A percentile compares a stretch with the other conserved stretches of the same genome.
Evolutionary conservation across 2,113 vertebrate species (phyloP).

Genomic region (Vulpes vulpes): DNA sequence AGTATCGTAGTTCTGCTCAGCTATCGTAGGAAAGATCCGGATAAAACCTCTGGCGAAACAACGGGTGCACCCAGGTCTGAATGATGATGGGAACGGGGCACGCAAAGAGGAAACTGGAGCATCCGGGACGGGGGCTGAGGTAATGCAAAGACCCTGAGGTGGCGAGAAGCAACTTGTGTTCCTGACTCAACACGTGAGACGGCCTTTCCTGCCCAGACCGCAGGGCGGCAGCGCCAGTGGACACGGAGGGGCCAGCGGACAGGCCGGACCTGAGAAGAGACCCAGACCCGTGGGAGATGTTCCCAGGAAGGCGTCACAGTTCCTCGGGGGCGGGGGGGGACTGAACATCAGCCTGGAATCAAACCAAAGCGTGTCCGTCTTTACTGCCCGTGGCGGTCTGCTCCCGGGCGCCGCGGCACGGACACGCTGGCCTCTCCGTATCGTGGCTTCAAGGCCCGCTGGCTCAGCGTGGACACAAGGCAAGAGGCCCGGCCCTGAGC

Average conservation of each 20-base stretch:
- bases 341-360: background rate
- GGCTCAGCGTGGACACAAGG: background rate
- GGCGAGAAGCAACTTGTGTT: background rate
- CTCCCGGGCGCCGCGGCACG: background rate
- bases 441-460: background rate
- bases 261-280: background rate
- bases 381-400: background rate
- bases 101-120: background rate
- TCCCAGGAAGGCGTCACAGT: background rate
- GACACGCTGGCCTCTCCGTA: background rate
- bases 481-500: background rate
- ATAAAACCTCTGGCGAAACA: background rate
- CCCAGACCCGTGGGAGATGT: background rate
- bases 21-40: background rate
- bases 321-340: background rate
- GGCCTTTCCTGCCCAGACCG: background rate
- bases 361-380: background rate
- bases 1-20: background rate
- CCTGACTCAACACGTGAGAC: background rate
- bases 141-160: background rate
- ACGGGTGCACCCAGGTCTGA: background rate
- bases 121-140: background rate
- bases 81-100: background rate
- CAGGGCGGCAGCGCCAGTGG: background rate
- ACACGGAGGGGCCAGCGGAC: background rate